Evolutionary conservation across 2,888 invertebrate species (phyloP), one percentile per base, ranked within the genome.

Genomic region (Exocentrus adspersus): DNA sequence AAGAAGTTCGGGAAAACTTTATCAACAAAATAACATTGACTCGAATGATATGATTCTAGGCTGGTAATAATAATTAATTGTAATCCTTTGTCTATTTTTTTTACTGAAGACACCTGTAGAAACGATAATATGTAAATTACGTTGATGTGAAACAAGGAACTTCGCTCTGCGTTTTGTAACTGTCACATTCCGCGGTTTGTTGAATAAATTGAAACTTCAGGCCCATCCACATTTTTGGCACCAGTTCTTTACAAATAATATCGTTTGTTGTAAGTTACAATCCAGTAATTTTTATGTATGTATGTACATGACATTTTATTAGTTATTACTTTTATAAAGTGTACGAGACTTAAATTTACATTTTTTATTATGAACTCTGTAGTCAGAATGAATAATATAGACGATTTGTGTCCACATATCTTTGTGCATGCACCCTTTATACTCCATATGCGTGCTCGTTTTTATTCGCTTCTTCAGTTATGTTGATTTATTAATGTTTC

Each of bases 401-500:
- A 37, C 14, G 14, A 37, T 37, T 37, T 37, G 10, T 12, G 37
- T 37, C 14, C 37, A 37, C 10, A 37, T 37, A 37, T 37, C 12
- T 12, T 37, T 14, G 12, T 37, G 37, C 37, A 37, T 37, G 37
- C 12, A 37, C 37, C 37, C 37, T 12, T 37, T 10, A 12, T 37
- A 37, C n/a, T 37, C n/a, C 12, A 37, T 12, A 37, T 37, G 37
- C n/a, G 12, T 37, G 37, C 37, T 5, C 5, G 10, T 10, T 37
- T 37, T 5, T 37, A n/a, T 37, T n/a, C n/a, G 37, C 14, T 37
- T 37, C 4, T 37, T 37, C 14, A 12, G 5, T n/a, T 5, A 37
- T 24, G 37, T 37, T 37, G 37, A 37, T 37, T 37, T 37, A 37
- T 37, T 37, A 14, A 37, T n/a, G 37, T 37, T 37, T 37, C 37